phyloP scores from a whole-genome alignment of 30 jellyfish, hydroid and myxozoan genomes.

The Aurelia sp. region DNA sequence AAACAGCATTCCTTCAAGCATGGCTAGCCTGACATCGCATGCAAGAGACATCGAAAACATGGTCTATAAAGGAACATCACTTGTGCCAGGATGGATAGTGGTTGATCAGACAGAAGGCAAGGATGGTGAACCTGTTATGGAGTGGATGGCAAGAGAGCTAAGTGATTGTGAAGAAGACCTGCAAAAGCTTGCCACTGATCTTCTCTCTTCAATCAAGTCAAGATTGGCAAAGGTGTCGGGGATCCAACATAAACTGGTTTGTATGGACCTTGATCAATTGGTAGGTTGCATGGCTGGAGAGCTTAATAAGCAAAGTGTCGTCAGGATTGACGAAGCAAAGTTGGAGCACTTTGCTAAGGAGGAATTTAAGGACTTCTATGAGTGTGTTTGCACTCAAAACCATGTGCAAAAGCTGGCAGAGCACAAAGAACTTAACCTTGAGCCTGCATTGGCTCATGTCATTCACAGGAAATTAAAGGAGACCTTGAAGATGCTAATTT shows the following conservation, averaged over 20 bases:
- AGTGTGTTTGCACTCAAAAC: constrained; percentile 12
- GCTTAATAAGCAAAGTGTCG: constrained; percentile 6
- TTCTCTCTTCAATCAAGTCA: constrained; percentile 5
- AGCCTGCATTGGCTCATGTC: background rate
- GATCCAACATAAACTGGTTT: constrained; percentile 27
- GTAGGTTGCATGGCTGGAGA: constrained; percentile 18
- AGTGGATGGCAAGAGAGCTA: constrained; percentile 23
- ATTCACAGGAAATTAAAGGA: constrained; percentile 1
- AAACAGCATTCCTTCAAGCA: constrained; percentile 11
- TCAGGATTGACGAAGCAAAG: constrained; percentile 12
- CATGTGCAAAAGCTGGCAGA: constrained; percentile 34
- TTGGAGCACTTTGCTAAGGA: constrained; percentile 25
- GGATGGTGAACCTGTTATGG: constrained; percentile 22
- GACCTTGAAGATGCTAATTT: constrained; percentile 5
- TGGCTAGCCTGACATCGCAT: constrained; percentile 21
- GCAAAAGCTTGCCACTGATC: constrained; percentile 10
- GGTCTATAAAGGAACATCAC: constrained; percentile 19
- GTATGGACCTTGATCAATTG: constrained; percentile 19
- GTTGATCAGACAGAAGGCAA: constrained; percentile 18
- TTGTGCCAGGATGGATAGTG: constrained; percentile 44
- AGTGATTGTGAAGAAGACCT: constrained; percentile 17
- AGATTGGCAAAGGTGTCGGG: constrained; percentile 19
- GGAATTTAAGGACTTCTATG: constrained; percentile 21
- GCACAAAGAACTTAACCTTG: constrained; percentile 10
- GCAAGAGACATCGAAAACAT: constrained; percentile 16